Percentiles rank a stretch among this genome's conserved stretches.
Evolutionary conservation across 2,888 invertebrate genomes (phyloP).

Genomic region (Serrognathus titanus): DNA sequence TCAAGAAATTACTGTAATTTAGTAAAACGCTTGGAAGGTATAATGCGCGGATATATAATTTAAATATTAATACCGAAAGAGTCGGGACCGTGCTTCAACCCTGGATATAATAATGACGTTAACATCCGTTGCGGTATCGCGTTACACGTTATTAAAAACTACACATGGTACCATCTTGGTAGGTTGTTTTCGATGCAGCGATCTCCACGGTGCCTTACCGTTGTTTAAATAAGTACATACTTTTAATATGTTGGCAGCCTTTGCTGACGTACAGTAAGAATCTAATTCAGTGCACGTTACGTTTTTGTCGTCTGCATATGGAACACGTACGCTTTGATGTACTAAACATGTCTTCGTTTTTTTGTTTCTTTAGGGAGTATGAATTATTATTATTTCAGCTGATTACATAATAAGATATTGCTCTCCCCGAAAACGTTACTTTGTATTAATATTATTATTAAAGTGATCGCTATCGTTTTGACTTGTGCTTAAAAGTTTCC

Average conservation of each 20-base stretch:
- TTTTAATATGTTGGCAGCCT: too few species aligned
- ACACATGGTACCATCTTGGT: too few species aligned
- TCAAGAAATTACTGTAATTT: too few species aligned
- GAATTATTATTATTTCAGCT: slow-evolving; percentile 7
- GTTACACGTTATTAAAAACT: neutral
- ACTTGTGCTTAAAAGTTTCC: too few species aligned
- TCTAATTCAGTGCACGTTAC: neutral
- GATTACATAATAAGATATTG: neutral
- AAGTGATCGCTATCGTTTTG: too few species aligned
- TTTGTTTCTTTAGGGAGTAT: slow-evolving; percentile 2
- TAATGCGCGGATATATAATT: slow-evolving; percentile 3
- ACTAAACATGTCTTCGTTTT: slow-evolving; percentile 7
- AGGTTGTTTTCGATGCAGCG: too few species aligned
- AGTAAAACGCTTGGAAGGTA: too few species aligned
- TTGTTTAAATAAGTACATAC: too few species aligned
- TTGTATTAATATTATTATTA: too few species aligned
- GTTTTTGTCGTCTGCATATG: slow-evolving; percentile 12
- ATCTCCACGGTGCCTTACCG: too few species aligned
- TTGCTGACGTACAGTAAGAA: too few species aligned
- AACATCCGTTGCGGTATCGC: slow-evolving; percentile 11
- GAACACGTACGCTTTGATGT: slow-evolving; percentile 10
- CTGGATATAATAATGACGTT: slow-evolving; percentile 9
- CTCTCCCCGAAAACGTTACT: too few species aligned
- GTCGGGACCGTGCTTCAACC: slow-evolving; percentile 1
- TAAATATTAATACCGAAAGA: slow-evolving; percentile 2